phyloP scores from a whole-genome alignment of 2,888 invertebrate genomes.

The Protonemura montana region DNA sequence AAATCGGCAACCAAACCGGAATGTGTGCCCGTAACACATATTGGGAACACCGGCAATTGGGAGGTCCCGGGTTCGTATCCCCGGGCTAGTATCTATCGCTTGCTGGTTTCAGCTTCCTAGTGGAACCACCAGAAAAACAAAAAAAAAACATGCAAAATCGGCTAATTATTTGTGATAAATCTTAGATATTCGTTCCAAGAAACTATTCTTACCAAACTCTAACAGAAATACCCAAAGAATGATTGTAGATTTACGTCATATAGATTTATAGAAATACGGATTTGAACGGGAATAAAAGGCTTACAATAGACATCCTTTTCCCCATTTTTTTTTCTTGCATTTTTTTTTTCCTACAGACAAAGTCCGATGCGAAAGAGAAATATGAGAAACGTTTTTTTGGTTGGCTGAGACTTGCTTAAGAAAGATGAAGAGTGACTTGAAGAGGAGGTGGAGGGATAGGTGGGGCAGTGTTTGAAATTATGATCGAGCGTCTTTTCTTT shows the following conservation, averaged over 20 bases:
- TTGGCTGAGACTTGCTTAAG: background rate
- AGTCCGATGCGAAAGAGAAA: background rate
- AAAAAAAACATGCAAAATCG: too few relatives aligned
- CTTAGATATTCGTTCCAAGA: too few relatives aligned
- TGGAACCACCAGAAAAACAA: too few relatives aligned
- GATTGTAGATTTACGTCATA: background rate
- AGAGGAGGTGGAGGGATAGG: background rate
- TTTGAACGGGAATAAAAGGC: background rate
- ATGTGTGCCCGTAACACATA: too few relatives aligned
- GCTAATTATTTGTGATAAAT: too few relatives aligned
- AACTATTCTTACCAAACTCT: background rate
- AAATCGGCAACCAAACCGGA: too few relatives aligned
- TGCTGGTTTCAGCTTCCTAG: too few relatives aligned
- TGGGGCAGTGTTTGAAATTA: background rate
- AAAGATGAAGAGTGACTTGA: slow-evolving; percentile 12
- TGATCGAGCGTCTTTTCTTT: background rate
- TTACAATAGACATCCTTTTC: background rate
- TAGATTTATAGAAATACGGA: background rate
- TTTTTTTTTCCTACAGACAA: background rate
- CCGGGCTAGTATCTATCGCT: too few relatives aligned
- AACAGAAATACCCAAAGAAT: background rate
- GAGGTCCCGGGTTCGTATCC: too few relatives aligned
- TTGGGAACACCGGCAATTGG: too few relatives aligned
- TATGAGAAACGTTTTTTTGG: background rate
- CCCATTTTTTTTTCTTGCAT: background rate